Evolutionary conservation across 1,140 invertebrate species (phyloP), one percentile per base, ranked within the genome.

Genomic region (Riptortus pedestris): DNA sequence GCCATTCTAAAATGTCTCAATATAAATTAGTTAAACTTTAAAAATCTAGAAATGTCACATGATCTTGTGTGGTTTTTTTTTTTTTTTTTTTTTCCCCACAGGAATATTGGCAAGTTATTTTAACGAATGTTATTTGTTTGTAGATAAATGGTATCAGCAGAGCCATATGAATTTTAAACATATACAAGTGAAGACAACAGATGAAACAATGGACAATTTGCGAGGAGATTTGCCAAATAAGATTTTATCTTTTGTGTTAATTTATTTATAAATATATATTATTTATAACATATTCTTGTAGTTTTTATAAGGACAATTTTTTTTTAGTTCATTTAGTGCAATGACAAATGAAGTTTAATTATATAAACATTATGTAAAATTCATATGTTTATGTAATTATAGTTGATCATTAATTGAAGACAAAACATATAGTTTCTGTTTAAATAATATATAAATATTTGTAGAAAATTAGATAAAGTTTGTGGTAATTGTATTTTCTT

Each of bases 201-300:
- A 20, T 20, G 4, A 22, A 47, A 20, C n/a, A 22, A 47, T 22
- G 45, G 45, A 47, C 45, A 47, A 47, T 22, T 47, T 47, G 45
- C 22, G 45, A 47, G 45, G n/a, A 47, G 45, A 22, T n/a, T 47
- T 47, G 45, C 18, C 45, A 47, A 20, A 47, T 47, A 20, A 20
- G 18, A 47, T 47, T 22, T 47, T 47, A 9, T 47, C 22, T 47
- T 47, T 47, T 47, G 45, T 47, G 45, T 47, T 47, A 47, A 47
- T 47, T 47, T 47, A 47, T 20, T 47, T 18, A 47, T 47, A 47
- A 47, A 47, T 47, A 47, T 47, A 47, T 47, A 47, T 47, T 47
- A 47, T 47, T 47, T 47, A 47, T 47, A 47, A 47, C 22, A 47
- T 47, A 47, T 47, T 47, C 45, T 47, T 47, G 45, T 47, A 47